Conservation (phyloP, 2,888 invertebrate species). For the Trisateles emortualis region DNA sequence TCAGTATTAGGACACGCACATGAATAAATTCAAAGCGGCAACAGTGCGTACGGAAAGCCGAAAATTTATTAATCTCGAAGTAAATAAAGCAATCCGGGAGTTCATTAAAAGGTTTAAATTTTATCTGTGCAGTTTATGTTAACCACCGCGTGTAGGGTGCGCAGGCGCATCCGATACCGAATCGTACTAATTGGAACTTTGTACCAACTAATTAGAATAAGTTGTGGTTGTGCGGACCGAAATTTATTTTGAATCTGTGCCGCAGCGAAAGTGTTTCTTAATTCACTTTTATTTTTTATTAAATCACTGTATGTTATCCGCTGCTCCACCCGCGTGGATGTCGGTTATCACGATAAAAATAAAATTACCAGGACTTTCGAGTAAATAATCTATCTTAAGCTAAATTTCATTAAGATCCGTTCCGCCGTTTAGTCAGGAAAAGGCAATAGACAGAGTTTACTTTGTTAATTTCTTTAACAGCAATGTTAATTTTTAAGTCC, state of each 20-base stretch:
- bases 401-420: too few species aligned
- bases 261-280: slow-evolving; percentile 56
- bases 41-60: slow-evolving; percentile 57
- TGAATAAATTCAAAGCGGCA: slow-evolving; percentile 48
- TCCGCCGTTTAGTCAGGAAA: too few species aligned
- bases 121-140: slow-evolving; percentile 79
- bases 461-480: too few species aligned
- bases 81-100: slow-evolving; percentile 74
- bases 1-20: slow-evolving; percentile 49
- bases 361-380: too few species aligned
- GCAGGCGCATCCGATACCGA: slow-evolving; percentile 65
- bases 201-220: slow-evolving; percentile 80
- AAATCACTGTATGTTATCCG: slow-evolving; percentile 23
- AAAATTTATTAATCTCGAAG: slow-evolving; percentile 68
- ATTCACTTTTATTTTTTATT: slow-evolving; percentile 44
- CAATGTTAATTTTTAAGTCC: too few species aligned
- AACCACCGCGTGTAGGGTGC: slow-evolving; percentile 62
- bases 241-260: slow-evolving; percentile 60
- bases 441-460: too few species aligned
- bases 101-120: slow-evolving; percentile 80
- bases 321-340: too few species aligned
- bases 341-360: too few species aligned
- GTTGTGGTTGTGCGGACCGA: slow-evolving; percentile 55
- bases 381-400: too few species aligned
- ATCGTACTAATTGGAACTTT: slow-evolving; percentile 77